Evolutionary conservation across 2,113 vertebrate species (phyloP), one percentile per base, ranked within the genome.

Genomic region (Gadus macrocephalus): DNA sequence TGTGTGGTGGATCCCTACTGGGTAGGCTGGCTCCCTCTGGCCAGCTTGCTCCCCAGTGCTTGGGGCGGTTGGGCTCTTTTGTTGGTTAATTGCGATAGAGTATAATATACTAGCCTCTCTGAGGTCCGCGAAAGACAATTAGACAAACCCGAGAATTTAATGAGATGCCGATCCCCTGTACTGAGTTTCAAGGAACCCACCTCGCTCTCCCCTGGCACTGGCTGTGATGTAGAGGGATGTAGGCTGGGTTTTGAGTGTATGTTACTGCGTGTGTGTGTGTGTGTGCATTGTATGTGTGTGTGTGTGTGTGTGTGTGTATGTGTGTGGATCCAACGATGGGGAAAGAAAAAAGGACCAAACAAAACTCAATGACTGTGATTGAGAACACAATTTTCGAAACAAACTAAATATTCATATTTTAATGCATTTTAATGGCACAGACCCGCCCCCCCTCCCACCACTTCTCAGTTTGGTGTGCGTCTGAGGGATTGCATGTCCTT

Each of bases 81-180:
- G 96, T 96, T 95, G 91, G 92, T 96, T 99, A 98, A 99, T 99
- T 98, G 96, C 96, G 95, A 97, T 96, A 49, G 96, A 96, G 97
- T 96, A 98, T 98, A 97, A 98, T 98, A 95, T 98, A 96, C 94
- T 95, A 95, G 96, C 95, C 95, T 98, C 95, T 97, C 95, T 91
- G 95, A 96, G 95, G 96, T 96, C 96, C 79, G 90, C 93, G 92
- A 92, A 94, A 96, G 95, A 98, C 96, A 96, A 98, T 97, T 96
- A 95, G 96, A 99, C 96, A 98, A 97, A 98, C 96, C 95, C 95
- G 95, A 95, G 95, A 89, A 96, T 98, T 98, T 98, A 98, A 98
- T 98, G 96, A 98, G 96, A 97, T 96, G 95, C 95, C 94, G 93
- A 93, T 94, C 94, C 93, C 78, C 79, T 68, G 74, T 80, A 77